A percentile compares a stretch with the other conserved stretches of the same genome.
Conservation (phyloP, 1,140 invertebrate genomes). For the Plutomurus gul region DNA sequence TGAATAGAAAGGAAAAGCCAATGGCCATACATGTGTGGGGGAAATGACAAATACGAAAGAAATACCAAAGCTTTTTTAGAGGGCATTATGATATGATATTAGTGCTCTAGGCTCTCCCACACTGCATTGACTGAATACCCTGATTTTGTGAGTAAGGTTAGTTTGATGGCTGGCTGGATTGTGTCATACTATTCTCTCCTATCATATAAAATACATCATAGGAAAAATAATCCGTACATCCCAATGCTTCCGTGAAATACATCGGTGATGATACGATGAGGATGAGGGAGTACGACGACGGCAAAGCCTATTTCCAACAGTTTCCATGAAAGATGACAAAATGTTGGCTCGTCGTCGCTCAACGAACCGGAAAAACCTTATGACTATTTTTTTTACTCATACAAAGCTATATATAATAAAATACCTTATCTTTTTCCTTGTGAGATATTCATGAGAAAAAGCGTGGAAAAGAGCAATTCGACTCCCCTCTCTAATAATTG, state of each 20-base stretch:
- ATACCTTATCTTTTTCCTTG: background rate
- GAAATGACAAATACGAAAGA: conserved; percentile 15
- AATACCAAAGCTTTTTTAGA: background rate
- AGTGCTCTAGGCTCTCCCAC: background rate
- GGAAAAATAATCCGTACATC: conserved; percentile 26
- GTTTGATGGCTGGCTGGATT: background rate
- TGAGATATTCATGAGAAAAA: background rate
- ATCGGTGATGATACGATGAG: conserved; percentile 5
- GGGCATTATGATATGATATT: background rate
- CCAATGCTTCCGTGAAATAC: conserved; percentile 6
- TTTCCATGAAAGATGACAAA: background rate
- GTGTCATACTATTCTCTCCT: background rate
- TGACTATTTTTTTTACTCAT: background rate
- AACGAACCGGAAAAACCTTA: conserved; percentile 23
- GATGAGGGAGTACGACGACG: background rate
- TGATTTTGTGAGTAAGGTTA: background rate
- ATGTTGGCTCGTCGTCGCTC: background rate
- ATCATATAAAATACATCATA: conserved; percentile 8
- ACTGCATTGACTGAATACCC: background rate
- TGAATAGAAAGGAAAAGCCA: background rate
- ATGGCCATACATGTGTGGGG: background rate
- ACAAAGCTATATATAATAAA: background rate
- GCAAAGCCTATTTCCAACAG: conserved; percentile 19
- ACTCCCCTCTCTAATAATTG: too few species aligned
- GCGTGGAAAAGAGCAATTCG: too few species aligned